phyloP scores from a whole-genome alignment of 2,888 invertebrate genomes.

The Rhamnusium bicolor region DNA sequence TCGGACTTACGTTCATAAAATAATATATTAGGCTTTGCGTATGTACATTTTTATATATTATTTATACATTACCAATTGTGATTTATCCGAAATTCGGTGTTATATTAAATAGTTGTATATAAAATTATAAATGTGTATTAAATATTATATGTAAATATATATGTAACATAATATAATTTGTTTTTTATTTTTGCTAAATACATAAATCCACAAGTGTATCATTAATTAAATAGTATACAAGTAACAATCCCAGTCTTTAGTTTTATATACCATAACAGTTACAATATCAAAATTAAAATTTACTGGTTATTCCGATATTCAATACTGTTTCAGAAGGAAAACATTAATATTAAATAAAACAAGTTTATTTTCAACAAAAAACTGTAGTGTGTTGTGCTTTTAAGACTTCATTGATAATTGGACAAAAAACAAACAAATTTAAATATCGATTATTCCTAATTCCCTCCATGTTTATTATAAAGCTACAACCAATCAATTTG shows the following conservation, averaged over 20 bases:
- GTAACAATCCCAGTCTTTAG: too few relatives aligned
- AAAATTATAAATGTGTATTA: constrained; percentile 51
- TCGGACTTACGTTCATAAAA: neutral
- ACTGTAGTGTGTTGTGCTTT: neutral
- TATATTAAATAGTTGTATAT: constrained; percentile 48
- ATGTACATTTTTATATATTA: constrained; percentile 4
- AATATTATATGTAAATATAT: constrained; percentile 54
- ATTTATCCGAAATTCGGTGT: constrained; percentile 31
- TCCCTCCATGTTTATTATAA: neutral
- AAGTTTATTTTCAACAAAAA: too few relatives aligned
- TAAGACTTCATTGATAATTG: neutral
- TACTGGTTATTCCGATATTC: neutral
- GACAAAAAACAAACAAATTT: neutral
- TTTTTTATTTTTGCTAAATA: neutral
- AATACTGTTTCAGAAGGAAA: neutral
- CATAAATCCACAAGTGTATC: neutral
- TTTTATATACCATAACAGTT: neutral
- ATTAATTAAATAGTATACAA: neutral
- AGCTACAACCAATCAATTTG: neutral
- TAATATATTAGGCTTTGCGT: constrained; percentile 6
- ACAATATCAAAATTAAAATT: too few relatives aligned
- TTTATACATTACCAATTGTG: constrained; percentile 39
- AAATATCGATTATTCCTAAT: neutral
- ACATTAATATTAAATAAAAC: neutral
- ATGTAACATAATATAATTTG: constrained; percentile 34